A percentile compares a stretch with the other conserved stretches of the same genome.
These are phyloP conservation scores for Cynaeus angustus DNA, from an alignment of 2,888 invertebrate species.

Conservation along the genomic window DNA sequence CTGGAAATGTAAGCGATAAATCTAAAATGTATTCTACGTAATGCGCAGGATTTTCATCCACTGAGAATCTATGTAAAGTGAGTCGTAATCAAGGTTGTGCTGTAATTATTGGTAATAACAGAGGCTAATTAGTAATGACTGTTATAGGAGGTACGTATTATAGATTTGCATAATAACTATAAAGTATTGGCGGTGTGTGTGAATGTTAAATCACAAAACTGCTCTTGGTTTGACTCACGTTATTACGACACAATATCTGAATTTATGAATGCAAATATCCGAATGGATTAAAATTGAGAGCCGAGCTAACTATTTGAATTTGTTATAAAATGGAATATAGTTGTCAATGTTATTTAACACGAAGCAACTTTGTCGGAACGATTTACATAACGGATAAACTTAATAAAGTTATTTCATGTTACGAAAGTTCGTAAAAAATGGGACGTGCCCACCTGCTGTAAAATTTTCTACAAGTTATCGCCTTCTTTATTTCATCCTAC, in stretches of 20 bases:
- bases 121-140: constrained; percentile 43
- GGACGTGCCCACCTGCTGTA: not conserved
- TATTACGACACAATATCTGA: constrained; percentile 33
- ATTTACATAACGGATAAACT: constrained; percentile 26
- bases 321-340: constrained; percentile 27
- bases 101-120: constrained; percentile 44
- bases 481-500: not conserved
- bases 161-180: constrained; percentile 44
- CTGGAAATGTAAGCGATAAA: constrained; percentile 33
- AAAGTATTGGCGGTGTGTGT: constrained; percentile 42
- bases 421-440: not conserved
- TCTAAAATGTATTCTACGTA: constrained; percentile 16
- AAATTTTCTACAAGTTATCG: constrained; percentile 1
- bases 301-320: constrained; percentile 26
- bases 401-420: constrained; percentile 19
- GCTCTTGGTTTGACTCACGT: constrained; percentile 35
- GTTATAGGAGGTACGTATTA: constrained; percentile 29
- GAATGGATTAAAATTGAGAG: constrained; percentile 38
- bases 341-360: constrained; percentile 19
- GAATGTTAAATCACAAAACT: constrained; percentile 48
- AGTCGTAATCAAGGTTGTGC: constrained; percentile 33
- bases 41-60: not conserved
- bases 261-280: constrained; percentile 39
- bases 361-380: not conserved
- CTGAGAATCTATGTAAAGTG: not conserved